A percentile compares a stretch with the other conserved stretches of the same genome.
Evolutionary conservation across 2,113 vertebrate species (phyloP).

Genomic region (Mugil cephalus): DNA sequence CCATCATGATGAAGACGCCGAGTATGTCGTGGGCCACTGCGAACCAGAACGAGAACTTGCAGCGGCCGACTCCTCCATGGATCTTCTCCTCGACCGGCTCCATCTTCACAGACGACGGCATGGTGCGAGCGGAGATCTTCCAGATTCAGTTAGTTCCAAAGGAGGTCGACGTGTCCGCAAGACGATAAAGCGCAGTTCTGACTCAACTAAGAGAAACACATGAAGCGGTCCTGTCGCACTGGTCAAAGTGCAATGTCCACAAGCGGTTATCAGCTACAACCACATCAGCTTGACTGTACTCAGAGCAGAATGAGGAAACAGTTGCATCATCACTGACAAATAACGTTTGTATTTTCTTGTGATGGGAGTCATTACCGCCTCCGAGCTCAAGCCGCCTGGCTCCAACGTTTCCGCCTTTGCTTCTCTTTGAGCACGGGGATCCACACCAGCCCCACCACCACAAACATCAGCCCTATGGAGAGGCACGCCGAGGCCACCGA

Average conservation of each 20-base stretch:
- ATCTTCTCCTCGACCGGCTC: slow-evolving; percentile 64
- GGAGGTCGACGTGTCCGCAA: background rate
- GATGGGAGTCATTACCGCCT: background rate
- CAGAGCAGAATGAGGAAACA: slow-evolving; percentile 4
- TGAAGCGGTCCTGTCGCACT: slow-evolving; percentile 12
- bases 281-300: slow-evolving; percentile 24
- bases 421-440: slow-evolving; percentile 76
- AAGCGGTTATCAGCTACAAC: slow-evolving; percentile 57
- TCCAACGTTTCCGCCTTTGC: slow-evolving; percentile 35
- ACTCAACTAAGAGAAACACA: slow-evolving; percentile 17
- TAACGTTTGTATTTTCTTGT: background rate
- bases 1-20: slow-evolving; percentile 86
- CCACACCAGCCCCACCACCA: slow-evolving; percentile 75
- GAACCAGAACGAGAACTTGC: slow-evolving; percentile 90
- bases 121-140: slow-evolving; percentile 19
- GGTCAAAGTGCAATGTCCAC: slow-evolving; percentile 74
- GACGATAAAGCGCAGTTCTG: background rate
- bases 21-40: slow-evolving; percentile 88
- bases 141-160: slow-evolving; percentile 9
- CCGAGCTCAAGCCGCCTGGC: slow-evolving; percentile 28
- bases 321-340: slow-evolving; percentile 21
- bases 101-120: slow-evolving; percentile 65
- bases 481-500: slow-evolving; percentile 70
- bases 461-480: slow-evolving; percentile 75
- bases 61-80: slow-evolving; percentile 83